phyloP scores from a whole-genome alignment of 2,113 vertebrate genomes.

The Globicephala melas region DNA sequence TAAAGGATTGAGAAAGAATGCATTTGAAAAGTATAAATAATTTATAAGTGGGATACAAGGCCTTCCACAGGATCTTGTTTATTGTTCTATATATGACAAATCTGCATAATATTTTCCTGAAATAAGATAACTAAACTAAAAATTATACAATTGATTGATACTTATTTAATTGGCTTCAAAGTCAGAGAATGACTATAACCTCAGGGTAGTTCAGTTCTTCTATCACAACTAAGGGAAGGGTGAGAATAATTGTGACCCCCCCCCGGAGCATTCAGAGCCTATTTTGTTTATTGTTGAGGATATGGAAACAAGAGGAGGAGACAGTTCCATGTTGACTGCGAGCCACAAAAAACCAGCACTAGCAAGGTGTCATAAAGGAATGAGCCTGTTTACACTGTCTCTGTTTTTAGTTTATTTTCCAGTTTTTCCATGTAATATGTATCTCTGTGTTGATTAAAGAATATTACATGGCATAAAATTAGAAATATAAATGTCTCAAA shows the following conservation, averaged over 20 bases:
- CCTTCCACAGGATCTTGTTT: neutral
- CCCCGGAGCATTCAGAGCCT: neutral
- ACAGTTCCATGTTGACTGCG: neutral
- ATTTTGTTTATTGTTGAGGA: neutral
- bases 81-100: neutral
- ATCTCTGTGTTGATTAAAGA: neutral
- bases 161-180: neutral
- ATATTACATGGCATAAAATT: neutral
- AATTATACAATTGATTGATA: neutral
- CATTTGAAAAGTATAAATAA: neutral
- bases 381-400: neutral
- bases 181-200: neutral
- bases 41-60: neutral
- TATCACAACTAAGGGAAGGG: neutral
- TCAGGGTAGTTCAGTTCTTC: neutral
- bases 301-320: neutral
- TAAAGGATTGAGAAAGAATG: neutral
- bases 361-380: neutral
- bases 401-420: neutral
- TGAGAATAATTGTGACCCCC: neutral
- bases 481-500: neutral
- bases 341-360: neutral
- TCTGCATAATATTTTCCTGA: neutral
- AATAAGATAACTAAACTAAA: neutral
- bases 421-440: neutral